Evolutionary conservation across 1,140 invertebrate species (phyloP), one percentile per base, ranked within the genome.

Genomic region (Temnothorax longispinosus): DNA sequence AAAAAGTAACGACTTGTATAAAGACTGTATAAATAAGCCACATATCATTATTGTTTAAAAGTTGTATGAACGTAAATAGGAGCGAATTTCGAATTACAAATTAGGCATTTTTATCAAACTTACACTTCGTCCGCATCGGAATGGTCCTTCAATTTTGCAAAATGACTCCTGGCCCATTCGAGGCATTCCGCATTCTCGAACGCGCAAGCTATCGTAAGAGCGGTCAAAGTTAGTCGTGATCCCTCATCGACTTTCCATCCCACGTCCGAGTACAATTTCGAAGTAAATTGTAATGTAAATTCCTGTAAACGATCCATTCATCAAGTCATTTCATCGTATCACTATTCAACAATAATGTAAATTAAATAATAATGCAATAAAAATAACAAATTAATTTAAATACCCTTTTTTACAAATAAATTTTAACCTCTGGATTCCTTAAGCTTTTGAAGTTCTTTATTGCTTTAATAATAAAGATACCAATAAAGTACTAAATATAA

Each of bases 141-240:
- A 18, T 67, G 58, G 13, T 38, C 47, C 32, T 67, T 86, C 13
- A 82, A 21, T 65, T 81, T 85, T 0, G 58, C 44, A 38, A 88
- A 90, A 50, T 56, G 85, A 50, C 67, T 87, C 32, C 71, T 93
- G 0, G 90, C 85, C 94, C 93, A 94, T 3, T 81, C 88, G 1
- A 92, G 47, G n/a, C 94, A 94, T 32, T 90, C 87, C 0, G 89
- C 62, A 67, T 93, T 86, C 32, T 93, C 92, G 41, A 93, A 93
- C 11, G 60, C 54, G 47, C 91, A 94, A 3, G 93, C 94, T 32
- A 93, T 86, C 87, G 95, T 91, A 4, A 96, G 91, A 0, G 96
- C 92, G 44, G 95, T 94, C 76, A 96, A 94, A 11, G 94, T 94
- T 1, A 96, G 88, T 76, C 95, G 94, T 0, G 95, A 94, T n/a